These are phyloP conservation scores for Petaurus breviceps DNA, from an alignment of 2,113 vertebrate genomes.

Conservation along the genomic window DNA sequence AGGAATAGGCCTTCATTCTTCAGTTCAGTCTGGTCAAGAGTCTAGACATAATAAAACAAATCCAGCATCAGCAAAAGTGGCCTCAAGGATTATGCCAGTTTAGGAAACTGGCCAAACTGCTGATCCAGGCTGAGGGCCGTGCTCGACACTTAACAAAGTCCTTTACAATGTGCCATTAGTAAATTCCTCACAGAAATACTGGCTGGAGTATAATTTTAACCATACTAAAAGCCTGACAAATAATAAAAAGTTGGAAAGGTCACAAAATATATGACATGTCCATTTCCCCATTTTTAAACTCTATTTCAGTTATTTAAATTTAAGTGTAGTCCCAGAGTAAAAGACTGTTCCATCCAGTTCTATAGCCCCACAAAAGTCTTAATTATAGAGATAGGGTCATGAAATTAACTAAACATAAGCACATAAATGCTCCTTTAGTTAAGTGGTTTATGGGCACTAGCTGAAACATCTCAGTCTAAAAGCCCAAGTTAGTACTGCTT, in stretches of 20 bases:
- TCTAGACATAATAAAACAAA: constrained; percentile 75
- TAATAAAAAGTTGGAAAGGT: constrained; percentile 24
- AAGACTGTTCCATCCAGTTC: not conserved
- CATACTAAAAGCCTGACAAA: constrained; percentile 45
- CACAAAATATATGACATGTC: not conserved
- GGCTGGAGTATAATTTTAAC: not conserved
- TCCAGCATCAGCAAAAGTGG: too few species aligned
- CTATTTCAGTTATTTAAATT: constrained; percentile 8
- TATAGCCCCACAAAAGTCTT: not conserved
- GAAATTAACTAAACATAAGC: not conserved
- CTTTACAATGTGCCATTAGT: not conserved
- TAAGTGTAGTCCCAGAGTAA: not conserved
- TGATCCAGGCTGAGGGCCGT: not conserved
- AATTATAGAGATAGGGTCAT: not conserved
- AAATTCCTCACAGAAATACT: not conserved
- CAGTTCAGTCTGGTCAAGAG: constrained; percentile 89
- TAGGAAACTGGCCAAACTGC: not conserved
- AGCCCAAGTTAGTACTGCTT: not conserved
- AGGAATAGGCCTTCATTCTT: constrained; percentile 90
- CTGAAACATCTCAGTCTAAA: constrained; percentile 6
- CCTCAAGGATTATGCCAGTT: not conserved
- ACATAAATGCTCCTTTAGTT: not conserved
- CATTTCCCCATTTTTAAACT: not conserved
- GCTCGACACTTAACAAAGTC: not conserved
- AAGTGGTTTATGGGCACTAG: not conserved